Base-by-base conservation (phyloP, 2,113 vertebrate genomes). In the Leiothrix lutea region DNA sequence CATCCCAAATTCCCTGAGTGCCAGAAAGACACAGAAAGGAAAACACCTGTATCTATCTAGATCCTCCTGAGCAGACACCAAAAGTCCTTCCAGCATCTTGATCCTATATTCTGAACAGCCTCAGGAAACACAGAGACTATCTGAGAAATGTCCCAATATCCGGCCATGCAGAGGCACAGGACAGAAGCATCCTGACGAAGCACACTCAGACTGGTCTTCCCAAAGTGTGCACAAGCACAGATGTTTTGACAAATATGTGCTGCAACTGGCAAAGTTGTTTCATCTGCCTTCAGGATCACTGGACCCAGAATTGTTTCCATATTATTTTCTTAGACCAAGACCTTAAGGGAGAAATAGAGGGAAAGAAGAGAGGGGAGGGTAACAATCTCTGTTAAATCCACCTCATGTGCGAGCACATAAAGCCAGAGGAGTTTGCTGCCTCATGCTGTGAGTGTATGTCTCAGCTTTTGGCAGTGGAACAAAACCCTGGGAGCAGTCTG, bases 401-500 rank as follows among this genome's bases (percentile, higher is more conserved):
- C 80, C 80, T 92, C 93, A 60, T 79, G 89, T 89, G 95, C 0
- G 0, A 91, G 86, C 83, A 61, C 69, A 88, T 26, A 44, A 95
- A 86, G 83, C 38, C 56, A 44, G 83, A 81, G 92, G 40, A 89
- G 83, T 94, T 92, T 95, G 94, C 93, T 95, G 95, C 91, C 83
- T 96, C 95, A 95, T 81, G 91, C 92, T 97, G 94, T n/a, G 95
- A 94, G 80, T 44, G 79, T 58, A 77, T 2, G 10, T 73, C 88
- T 90, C 91, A 64, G 83, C 20, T 92, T 67, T 48, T 97, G 96
- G 95, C 94, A 89, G 36, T 19, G 66, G 84, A 95, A 95, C 95
- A 96, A 95, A 96, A 84, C 61, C 86, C 95, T 92, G 86, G 91
- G 74, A 97, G 92, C 94, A 89, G 73, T 89, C 86, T 87, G 93